Base-by-base conservation (phyloP, 2,797 vertebrate genomes). In the Salarias fasciatus region DNA sequence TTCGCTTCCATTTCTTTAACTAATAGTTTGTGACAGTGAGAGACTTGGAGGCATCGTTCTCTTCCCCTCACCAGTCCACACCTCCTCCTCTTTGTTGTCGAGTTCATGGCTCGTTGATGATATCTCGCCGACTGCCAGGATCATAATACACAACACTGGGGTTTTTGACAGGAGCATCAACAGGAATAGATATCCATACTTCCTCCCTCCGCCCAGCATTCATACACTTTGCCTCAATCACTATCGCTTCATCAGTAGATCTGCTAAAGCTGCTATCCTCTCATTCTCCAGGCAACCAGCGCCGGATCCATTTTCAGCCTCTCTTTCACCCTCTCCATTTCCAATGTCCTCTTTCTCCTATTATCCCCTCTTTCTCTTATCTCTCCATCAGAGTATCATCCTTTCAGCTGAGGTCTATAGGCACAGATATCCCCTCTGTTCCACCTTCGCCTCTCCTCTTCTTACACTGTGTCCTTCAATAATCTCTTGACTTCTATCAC, bases 341-440 rank as follows among this genome's bases (percentile, higher is more conserved):
- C 79, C 73, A 67, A 59, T 66, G 80, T 78, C 72, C 73, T 78
- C 79, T 53, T 74, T 45, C 75, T 60, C 77, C 67, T 55, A 47
- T 70, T 63, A 47, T 77, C 50, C 73, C 37, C 37, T 12, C 37
- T 46, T 76, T 77, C 69, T 71, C 81, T 80, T 90, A 88, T 90
- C 89, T 78, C 74, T 65, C 70, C 65, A 90, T 89, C 88, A 63
- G 72, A 65, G 78, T 88, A 88, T 90, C 86, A 68, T 65, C 67
- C 77, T 88, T 86, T 80, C 83, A 83, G 83, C 64, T 52, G 43
- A 58, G 63, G 82, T 64, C 75, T 56, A 64, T 43, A 50, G 73
- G 63, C 60, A 75, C 75, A 71, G 82, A 89, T 88, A 89, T 82
- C 77, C 75, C 79, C 85, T 78, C 69, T 66, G 80, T 72, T 84